Conservation (phyloP, 2,797 vertebrate genomes). For the Malacoraja senta region DNA sequence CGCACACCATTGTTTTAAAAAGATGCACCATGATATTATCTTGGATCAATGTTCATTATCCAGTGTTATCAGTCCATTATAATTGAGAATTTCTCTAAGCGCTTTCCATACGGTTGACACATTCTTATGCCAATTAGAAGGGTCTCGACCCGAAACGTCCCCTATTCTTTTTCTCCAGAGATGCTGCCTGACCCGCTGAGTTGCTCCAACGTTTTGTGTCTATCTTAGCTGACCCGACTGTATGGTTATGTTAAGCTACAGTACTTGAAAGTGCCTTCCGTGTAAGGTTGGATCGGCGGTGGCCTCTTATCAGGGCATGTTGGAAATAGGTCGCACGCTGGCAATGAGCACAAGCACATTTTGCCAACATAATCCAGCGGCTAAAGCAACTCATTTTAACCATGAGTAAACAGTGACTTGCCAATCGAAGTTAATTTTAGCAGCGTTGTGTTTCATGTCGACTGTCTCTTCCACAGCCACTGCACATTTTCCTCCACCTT, state of each 20-base stretch:
- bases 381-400: slow-evolving; percentile 43
- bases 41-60: neutral
- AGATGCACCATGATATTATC: neutral
- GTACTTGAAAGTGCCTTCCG: neutral
- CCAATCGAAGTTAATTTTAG: neutral
- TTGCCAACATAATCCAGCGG: slow-evolving; percentile 26
- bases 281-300: neutral
- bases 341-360: slow-evolving; percentile 37
- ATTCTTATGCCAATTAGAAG: neutral
- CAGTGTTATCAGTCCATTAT: neutral
- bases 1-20: no score
- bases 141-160: no score
- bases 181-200: no score
- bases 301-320: neutral
- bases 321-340: neutral
- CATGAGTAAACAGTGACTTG: neutral
- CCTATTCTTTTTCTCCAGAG: no score
- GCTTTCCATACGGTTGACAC: neutral
- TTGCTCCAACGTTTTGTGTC: no score
- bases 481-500: slow-evolving; percentile 49
- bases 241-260: neutral
- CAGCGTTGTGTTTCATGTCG: slow-evolving; percentile 8
- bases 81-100: neutral
- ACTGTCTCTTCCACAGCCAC: slow-evolving; percentile 45
- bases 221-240: neutral